A percentile compares a stretch with the other conserved stretches of the same genome.
Evolutionary conservation across 1,140 invertebrate genomes (phyloP).

Genomic region (Homarus americanus): DNA sequence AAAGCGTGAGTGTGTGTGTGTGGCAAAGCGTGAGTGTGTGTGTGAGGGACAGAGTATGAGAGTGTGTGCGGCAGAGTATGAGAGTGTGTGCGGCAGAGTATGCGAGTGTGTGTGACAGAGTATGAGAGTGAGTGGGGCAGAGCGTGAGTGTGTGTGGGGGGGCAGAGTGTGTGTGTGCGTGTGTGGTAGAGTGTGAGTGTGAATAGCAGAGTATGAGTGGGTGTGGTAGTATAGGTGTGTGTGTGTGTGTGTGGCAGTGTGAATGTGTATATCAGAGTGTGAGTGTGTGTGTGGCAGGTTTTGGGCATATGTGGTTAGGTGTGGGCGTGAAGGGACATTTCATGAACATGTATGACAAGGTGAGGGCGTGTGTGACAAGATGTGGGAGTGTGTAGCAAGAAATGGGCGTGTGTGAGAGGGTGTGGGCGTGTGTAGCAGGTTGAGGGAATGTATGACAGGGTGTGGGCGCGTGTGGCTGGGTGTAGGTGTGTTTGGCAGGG

Average conservation of each 20-base stretch:
- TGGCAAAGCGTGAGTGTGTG: background rate
- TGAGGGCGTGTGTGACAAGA: background rate
- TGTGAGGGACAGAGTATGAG: background rate
- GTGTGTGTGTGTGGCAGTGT: background rate
- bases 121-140: background rate
- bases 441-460: too few species aligned
- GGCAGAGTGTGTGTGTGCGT: background rate
- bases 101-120: too few species aligned
- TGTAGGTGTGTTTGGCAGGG: background rate
- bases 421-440: background rate
- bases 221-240: background rate
- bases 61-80: too few species aligned
- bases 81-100: too few species aligned
- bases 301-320: background rate
- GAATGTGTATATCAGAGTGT: slow-evolving; percentile 1
- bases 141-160: background rate
- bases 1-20: too few species aligned
- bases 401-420: too few species aligned
- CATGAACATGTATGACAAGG: background rate
- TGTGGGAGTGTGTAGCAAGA: background rate
- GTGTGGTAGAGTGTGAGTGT: background rate
- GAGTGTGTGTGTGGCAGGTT: background rate
- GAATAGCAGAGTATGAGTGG: background rate
- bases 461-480: background rate
- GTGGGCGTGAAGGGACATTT: background rate